Evolutionary conservation across 2,113 vertebrate genomes (phyloP), one percentile per base, ranked within the genome.

Genomic region (Hucho hucho): DNA sequence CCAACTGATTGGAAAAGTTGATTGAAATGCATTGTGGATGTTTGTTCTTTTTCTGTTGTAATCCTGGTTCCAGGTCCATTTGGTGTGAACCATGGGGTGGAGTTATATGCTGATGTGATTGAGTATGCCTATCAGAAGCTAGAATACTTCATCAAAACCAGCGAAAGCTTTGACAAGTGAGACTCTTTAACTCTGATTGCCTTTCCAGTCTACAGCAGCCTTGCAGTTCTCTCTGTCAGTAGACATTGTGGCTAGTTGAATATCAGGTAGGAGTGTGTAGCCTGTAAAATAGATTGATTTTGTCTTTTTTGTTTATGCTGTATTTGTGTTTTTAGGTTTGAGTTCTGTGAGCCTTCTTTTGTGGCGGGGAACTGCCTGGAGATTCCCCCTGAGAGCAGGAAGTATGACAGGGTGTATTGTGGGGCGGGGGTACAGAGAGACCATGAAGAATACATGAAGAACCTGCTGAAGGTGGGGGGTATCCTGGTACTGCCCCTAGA

Each of bases 101-200:
- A 99, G 81, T 90, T 99, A 3, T 97, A 99, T 20, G 92, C 93
- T 0, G 98, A 99, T 3, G 97, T 99, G 25, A 97, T 95, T 0
- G 96, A 99, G 13, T 99, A 98, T 0, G 97, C 97, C 0, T 95
- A 97, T 88, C 95, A 98, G 91, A 99, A 97, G 82, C 91, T 99
- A 16, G 96, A 99, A 61, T 92, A 92, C 84, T 99, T 99, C 91
- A 97, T 99, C 89, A 97, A 95, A 90, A 98, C 95, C 67, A 98
- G 95, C 0, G 95, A 98, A 84, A 98, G 96, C 90, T 99, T 99
- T 82, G 98, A 99, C 93, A 97, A 93, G 97, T 98, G 90, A 87
- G 95, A 73, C 1, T 70, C 20, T 18, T 20, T 61, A n/a, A 25
- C 53, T 64, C 18, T 49, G 67, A 61, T 56, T 18, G 37, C 49